phyloP scores from a whole-genome alignment of 2,113 vertebrate genomes.

The Ancistrus triradiatus region DNA sequence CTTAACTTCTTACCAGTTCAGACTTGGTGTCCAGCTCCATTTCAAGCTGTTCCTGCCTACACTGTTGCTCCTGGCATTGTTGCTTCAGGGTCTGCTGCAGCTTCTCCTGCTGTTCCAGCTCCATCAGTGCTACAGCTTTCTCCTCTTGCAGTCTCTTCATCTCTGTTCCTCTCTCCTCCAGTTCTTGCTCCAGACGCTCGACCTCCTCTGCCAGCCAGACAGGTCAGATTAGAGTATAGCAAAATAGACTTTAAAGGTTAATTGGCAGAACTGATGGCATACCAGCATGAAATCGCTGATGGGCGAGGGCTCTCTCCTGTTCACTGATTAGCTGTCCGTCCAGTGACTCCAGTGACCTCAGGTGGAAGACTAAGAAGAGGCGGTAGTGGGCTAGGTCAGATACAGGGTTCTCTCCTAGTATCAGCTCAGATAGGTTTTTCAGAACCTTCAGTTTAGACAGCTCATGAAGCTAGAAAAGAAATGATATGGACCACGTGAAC shows the following conservation, averaged over 20 bases:
- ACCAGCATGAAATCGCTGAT: constrained; percentile 80
- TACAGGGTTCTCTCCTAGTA: constrained; percentile 74
- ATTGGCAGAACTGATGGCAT: constrained; percentile 33
- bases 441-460: constrained; percentile 76
- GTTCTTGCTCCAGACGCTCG: constrained; percentile 74
- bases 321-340: constrained; percentile 73
- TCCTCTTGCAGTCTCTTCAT: constrained; percentile 63
- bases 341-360: constrained; percentile 73
- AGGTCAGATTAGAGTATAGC: neutral
- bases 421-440: constrained; percentile 75
- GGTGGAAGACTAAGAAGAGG: constrained; percentile 74
- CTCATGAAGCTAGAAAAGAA: constrained; percentile 81
- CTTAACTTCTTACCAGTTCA: constrained; percentile 67
- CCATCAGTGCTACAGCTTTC: constrained; percentile 62
- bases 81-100: constrained; percentile 69
- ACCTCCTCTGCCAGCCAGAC: constrained; percentile 68
- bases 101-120: constrained; percentile 69
- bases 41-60: constrained; percentile 61
- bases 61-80: constrained; percentile 64
- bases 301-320: constrained; percentile 71
- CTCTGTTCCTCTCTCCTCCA: constrained; percentile 68
- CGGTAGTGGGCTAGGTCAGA: constrained; percentile 73
- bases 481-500: too few relatives aligned
- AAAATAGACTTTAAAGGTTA: neutral
- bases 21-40: constrained; percentile 74